Base-by-base conservation (phyloP, 2,113 vertebrate species). In the Onychostruthus taczanowskii region DNA sequence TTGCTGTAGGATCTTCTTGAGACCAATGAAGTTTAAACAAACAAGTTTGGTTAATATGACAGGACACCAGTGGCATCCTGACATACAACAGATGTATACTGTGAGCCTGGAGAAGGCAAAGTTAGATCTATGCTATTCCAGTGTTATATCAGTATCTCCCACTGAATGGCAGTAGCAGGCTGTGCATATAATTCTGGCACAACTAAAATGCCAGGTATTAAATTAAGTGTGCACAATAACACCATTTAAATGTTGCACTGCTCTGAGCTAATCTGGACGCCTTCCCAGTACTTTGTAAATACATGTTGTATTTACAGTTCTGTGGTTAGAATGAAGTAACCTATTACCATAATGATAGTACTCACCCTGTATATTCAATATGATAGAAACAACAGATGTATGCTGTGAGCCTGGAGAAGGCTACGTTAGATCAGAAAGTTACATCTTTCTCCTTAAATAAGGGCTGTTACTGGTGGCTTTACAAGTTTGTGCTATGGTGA, bases 161-260 rank as follows among this genome's bases (percentile, higher is more conserved):
- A 93, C 96, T 79, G 59, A 77, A 89, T 58, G 97, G 97, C 96
- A 97, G 93, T 52, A 97, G 47, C 75, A 70, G 70, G 33, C 82
- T 59, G 35, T 46, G 90, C 24, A 24, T 82, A 11, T 23, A 72
- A 20, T 39, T 55, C 27, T 63, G 19, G 44, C 31, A 30, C 13
- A 14, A 15, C 20, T 59, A 46, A 84, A 91, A 84, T 11, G 9
- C 28, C 70, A 72, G 47, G 31, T 53, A 64, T 47, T 47, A 66
- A 61, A 67, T 43, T 30, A 35, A 55, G 19, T 22, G 21, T 75
- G 79, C 75, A 46, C 46, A 91, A 37, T 24, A 79, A 94, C 68
- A 50, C 2, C 35, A 44, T 73, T 89, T 50, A 90, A 94, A 87
- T 61, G 13, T 75, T 87, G 21, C 64, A 83, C 35, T 58, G 52